These are phyloP conservation scores for Trypoxylon attenuatum DNA, from an alignment of 2,888 invertebrate species.

Conservation along the genomic window DNA sequence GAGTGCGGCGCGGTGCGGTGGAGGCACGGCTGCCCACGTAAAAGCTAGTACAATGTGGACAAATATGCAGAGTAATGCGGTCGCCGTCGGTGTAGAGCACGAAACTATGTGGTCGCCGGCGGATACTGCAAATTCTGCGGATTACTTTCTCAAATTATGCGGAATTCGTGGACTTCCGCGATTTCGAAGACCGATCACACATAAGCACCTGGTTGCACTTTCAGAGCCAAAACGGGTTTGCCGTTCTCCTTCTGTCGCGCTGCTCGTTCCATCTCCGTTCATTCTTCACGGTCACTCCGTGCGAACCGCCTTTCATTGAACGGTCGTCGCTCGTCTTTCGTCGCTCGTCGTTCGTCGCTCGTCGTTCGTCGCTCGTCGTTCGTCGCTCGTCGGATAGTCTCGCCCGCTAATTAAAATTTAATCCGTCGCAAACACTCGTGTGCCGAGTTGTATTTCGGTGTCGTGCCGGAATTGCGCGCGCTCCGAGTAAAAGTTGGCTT, in stretches of 20 bases:
- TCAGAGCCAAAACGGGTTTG: too few species aligned
- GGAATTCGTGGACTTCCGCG: conserved; percentile 21
- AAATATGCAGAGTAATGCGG: conserved; percentile 54
- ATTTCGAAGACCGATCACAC: conserved; percentile 23
- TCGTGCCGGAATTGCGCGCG: background rate
- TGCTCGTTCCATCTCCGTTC: conserved; percentile 7
- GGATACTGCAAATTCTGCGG: conserved; percentile 55
- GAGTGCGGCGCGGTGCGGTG: background rate
- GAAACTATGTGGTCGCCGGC: conserved; percentile 40
- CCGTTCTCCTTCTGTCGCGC: too few species aligned
- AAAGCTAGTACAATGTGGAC: conserved; percentile 38
- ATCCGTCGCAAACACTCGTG: conserved; percentile 2
- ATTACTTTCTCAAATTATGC: conserved; percentile 51
- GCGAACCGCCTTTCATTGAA: background rate
- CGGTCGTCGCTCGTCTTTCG: too few species aligned
- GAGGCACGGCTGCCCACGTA: background rate
- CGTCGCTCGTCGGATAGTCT: background rate
- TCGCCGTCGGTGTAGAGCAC: conserved; percentile 34
- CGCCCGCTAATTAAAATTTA: conserved; percentile 15
- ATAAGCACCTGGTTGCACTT: conserved; percentile 8
- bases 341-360: too few species aligned
- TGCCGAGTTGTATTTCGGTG: background rate
- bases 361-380: too few species aligned
- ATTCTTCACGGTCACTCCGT: too few species aligned
- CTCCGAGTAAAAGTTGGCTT: conserved; percentile 28